These are phyloP conservation scores for Acrossocheilus wenchowensis DNA, from an alignment of 2,797 vertebrate species.

Conservation along the genomic window DNA sequence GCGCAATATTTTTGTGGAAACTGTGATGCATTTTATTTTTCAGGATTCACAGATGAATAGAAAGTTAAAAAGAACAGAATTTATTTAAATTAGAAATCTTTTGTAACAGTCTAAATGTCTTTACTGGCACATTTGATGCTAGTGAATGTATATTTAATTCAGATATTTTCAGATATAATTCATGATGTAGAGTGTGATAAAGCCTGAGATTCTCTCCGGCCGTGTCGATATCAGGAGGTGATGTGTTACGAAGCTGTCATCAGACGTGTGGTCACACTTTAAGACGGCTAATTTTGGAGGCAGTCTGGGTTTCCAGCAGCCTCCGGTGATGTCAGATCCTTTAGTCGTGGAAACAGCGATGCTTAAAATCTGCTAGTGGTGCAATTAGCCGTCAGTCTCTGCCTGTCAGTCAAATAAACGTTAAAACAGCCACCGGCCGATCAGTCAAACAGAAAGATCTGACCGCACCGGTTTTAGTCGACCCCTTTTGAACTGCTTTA, in stretches of 20 bases:
- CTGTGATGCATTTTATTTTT: too few species aligned
- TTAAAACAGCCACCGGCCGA: background rate
- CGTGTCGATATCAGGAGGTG: background rate
- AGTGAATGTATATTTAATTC: too few species aligned
- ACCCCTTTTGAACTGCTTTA: background rate
- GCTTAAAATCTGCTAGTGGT: slow-evolving; percentile 9
- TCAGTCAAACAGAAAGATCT: background rate
- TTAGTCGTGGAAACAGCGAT: background rate
- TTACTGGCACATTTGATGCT: background rate
- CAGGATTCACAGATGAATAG: too few species aligned
- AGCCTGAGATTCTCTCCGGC: background rate
- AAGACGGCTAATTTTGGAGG: slow-evolving; percentile 21
- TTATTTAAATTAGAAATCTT: too few species aligned
- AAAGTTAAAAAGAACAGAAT: too few species aligned
- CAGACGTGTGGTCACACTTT: slow-evolving; percentile 31
- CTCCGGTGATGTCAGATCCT: slow-evolving; percentile 30
- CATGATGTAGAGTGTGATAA: too few species aligned
- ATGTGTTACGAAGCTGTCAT: slow-evolving; percentile 17
- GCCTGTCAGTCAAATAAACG: background rate
- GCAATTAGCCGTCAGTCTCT: slow-evolving; percentile 2
- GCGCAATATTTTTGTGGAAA: too few species aligned
- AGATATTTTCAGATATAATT: too few species aligned
- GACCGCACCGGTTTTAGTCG: background rate
- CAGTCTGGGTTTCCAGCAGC: background rate
- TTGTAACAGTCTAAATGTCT: background rate